These are phyloP conservation scores for Ailurus styani DNA, from an alignment of 2,113 vertebrate species.

Conservation along the genomic window DNA sequence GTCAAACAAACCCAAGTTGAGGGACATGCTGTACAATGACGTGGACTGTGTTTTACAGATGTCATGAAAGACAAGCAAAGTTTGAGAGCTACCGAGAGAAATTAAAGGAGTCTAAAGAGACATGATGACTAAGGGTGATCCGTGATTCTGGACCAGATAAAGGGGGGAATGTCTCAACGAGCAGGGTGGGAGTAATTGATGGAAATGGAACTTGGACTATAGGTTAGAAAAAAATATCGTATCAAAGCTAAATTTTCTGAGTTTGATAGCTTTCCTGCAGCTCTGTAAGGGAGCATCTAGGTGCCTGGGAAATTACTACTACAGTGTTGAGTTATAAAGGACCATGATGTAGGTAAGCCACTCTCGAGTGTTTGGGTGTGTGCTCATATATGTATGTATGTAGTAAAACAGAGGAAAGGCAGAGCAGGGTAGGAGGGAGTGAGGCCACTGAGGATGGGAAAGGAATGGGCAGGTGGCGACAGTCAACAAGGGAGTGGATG, in stretches of 20 bases:
- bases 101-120: background rate
- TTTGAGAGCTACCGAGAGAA: background rate
- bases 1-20: background rate
- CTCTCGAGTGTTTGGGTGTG: background rate
- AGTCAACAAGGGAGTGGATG: fast-evolving
- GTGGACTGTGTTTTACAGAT: background rate
- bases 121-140: fast-evolving
- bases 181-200: background rate
- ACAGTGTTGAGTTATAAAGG: background rate
- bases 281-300: background rate
- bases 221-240: background rate
- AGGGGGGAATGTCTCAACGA: background rate
- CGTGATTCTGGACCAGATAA: fast-evolving
- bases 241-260: background rate
- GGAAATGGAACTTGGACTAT: background rate
- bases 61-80: background rate
- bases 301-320: background rate
- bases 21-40: fast-evolving
- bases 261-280: background rate
- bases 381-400: too few relatives aligned
- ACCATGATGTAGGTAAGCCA: background rate
- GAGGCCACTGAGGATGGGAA: fast-evolving
- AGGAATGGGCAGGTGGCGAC: fast-evolving
- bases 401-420: background rate
- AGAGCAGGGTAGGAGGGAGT: fast-evolving